Evolutionary conservation across 2,888 invertebrate genomes (phyloP), one percentile per base, ranked within the genome.

Genomic region (Ennomos erosarius): DNA sequence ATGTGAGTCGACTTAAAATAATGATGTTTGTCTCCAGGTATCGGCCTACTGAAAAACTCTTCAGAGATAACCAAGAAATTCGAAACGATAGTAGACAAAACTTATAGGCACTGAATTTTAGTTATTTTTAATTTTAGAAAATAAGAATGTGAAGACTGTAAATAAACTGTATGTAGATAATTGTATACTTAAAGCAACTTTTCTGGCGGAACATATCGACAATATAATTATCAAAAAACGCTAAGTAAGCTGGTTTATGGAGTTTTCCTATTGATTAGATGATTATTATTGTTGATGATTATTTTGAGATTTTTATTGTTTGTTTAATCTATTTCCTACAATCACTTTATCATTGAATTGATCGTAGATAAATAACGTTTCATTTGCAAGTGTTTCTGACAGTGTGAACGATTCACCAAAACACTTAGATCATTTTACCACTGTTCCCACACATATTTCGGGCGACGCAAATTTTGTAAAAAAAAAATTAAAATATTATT

Each of bases 171-270:
- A 84, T 79, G 74, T 76, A 79, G 78, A 65, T 60, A 59, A 73
- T 69, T 56, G 55, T 78, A 76, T 79, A 80, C 75, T 71, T 76
- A 71, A 83, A 78, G 81, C 80, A 83, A 81, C 76, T 76, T 85
- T 85, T 82, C 83, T 74, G 74, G 85, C 82, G 91, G 90, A 91
- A 87, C 89, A 90, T 87, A 84, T 87, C 81, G 91, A 91, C 90
- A 90, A 90, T 91, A 91, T 88, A n/a, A n/a, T n/a, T n/a, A 59
- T 56, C 51, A 67, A 63, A 55, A 59, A 69, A 68, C 39, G 44
- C 65, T 55, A 8, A 51, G 8, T 35, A 45, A 42, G 12, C 34
- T 55, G 26, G 50, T 54, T 53, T 49, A 58, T 10, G 34, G 10
- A 10, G 48, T 57, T 64, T 65, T 52, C 58, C 57, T 55, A 64